Base-by-base conservation (phyloP, 2,113 vertebrate species). In the Gobiocypris rarus region DNA sequence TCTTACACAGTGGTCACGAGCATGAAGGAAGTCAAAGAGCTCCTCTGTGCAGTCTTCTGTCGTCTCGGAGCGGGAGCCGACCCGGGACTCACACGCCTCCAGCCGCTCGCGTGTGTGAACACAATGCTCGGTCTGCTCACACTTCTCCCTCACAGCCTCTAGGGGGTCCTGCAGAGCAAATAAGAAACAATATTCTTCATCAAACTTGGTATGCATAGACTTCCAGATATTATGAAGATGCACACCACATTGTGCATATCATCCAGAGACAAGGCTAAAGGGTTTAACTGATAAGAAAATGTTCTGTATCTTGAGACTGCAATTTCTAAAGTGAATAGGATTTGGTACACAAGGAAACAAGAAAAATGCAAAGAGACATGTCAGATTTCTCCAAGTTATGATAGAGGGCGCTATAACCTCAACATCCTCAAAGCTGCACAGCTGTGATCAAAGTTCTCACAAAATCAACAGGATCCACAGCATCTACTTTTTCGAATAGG, bases 11-110 rank as follows among this genome's bases (percentile, higher is more conserved):
- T 99, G 98, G 93, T 99, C 98, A 59, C 98, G 94, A 82, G 97
- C 96, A 1, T 98, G 97, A 80, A 99, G 90, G 87, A 99, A 99
- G 83, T 99, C 98, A 58, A 99, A 97, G 2, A 99, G 95, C 91
- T 99, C 98, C 92, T 99, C 98, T 0, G 97, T 97, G 85, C 98
- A 99, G 22, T 97, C 95, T 90, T 99, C 98, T 8, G 88, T 78
- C 0, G 97, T 98, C 0, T 93, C 28, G 3, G 97, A 96, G 24
- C 95, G 93, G 6, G 97, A 96, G 31, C 93, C 93, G 1, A 98
- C 97, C 34, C 97, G 94, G 0, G 89, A 89, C 9, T 96, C 94
- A 8, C 98, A 98, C 24, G 92, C 52, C 82, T 97, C 96, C 63
- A 98, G 92, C 26, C 86, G 93, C 85, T 96, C 95, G 63, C 87